phyloP scores from a whole-genome alignment of 2,113 vertebrate genomes.

The Python bivittatus region DNA sequence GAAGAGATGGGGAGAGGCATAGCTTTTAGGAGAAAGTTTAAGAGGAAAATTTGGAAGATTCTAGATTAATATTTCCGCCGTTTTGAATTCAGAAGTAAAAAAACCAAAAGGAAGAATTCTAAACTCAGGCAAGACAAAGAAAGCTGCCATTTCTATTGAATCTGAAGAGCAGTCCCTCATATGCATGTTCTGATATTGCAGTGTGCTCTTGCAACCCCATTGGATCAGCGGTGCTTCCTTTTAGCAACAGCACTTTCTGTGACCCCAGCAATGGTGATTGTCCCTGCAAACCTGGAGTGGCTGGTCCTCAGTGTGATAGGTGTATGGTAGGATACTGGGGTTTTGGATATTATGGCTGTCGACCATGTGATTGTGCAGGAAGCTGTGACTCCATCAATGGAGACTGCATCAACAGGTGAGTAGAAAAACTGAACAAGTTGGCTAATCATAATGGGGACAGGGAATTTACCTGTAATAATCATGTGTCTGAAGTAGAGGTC shows the following conservation, averaged over 20 bases:
- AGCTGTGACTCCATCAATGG: constrained; percentile 90
- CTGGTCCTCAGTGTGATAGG: constrained; percentile 84
- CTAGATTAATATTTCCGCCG: background rate
- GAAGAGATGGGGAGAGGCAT: background rate
- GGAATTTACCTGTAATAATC: background rate
- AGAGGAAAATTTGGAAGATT: background rate
- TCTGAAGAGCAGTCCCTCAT: background rate
- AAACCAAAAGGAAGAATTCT: background rate
- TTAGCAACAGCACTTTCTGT: constrained; percentile 76
- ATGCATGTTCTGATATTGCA: constrained; percentile 57
- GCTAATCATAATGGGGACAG: background rate
- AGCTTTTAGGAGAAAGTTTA: background rate
- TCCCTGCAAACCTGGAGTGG: constrained; percentile 92
- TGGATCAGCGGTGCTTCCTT: constrained; percentile 82
- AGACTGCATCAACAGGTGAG: constrained; percentile 86
- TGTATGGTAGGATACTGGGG: constrained; percentile 98
- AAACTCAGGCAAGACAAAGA: background rate
- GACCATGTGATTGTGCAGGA: constrained; percentile 88
- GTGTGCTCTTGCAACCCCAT: constrained; percentile 88
- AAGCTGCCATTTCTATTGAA: background rate
- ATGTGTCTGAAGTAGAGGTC: background rate
- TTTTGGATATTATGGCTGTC: constrained; percentile 88
- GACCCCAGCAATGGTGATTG: constrained; percentile 90
- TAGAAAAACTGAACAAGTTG: background rate
- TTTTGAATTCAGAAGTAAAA: background rate